These are phyloP conservation scores for Antheraea yamamai DNA, from an alignment of 2,888 invertebrate genomes.

Conservation along the genomic window DNA sequence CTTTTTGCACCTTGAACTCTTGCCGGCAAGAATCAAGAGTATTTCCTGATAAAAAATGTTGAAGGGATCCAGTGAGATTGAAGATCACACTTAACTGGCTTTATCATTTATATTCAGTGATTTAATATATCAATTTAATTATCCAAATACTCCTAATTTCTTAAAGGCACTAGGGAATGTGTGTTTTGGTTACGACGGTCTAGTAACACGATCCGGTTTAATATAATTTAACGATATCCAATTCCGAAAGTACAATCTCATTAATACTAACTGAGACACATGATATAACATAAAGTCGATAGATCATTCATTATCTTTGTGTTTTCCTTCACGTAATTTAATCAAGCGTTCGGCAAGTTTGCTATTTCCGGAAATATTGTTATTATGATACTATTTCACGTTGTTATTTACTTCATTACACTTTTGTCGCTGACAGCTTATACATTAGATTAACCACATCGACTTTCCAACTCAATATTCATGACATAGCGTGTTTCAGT, in stretches of 20 bases:
- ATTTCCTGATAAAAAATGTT: background rate
- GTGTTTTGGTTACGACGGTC: background rate
- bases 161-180: background rate
- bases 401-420: slow-evolving; percentile 4
- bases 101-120: background rate
- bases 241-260: slow-evolving; percentile 8
- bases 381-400: slow-evolving; percentile 1
- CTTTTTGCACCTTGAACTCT: slow-evolving; percentile 41
- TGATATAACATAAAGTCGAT: slow-evolving; percentile 1
- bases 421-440: background rate
- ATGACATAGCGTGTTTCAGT: slow-evolving; percentile 52
- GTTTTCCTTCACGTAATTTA: slow-evolving; percentile 5
- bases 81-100: background rate
- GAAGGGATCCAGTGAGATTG: background rate
- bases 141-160: background rate
- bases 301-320: slow-evolving; percentile 11
- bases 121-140: background rate
- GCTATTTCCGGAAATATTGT: slow-evolving; percentile 9
- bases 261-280: slow-evolving; percentile 10
- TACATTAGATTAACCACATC: slow-evolving; percentile 24
- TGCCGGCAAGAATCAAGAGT: background rate
- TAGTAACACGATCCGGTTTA: slow-evolving; percentile 2
- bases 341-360: slow-evolving; percentile 9
- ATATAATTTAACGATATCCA: slow-evolving; percentile 1
- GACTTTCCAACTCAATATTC: slow-evolving; percentile 66